Conservation (phyloP, 2,113 vertebrate species). For the Nycticebus coucang region DNA sequence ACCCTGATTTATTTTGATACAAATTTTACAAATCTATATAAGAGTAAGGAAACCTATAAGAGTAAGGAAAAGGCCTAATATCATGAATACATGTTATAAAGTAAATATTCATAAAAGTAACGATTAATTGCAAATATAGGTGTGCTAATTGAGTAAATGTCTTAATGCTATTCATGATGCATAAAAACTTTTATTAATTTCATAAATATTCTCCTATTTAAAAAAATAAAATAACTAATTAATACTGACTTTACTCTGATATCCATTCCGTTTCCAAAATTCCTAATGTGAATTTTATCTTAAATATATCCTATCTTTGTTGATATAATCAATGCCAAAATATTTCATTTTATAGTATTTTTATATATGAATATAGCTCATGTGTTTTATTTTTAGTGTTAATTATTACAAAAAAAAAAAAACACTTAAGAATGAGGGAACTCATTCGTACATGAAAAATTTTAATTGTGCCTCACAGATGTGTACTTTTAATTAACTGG, state of each 20-base stretch:
- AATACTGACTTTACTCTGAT: background rate
- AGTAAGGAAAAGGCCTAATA: background rate
- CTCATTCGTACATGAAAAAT: constrained; percentile 78
- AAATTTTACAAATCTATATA: background rate
- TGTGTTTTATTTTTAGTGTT: constrained; percentile 53
- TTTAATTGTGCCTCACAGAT: constrained; percentile 86
- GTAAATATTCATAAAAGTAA: background rate
- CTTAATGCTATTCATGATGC: background rate
- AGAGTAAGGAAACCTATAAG: background rate
- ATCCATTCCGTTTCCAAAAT: background rate
- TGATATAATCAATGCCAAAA: background rate
- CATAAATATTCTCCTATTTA: background rate
- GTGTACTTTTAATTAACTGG: constrained; percentile 86
- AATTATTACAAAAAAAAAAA: constrained; percentile 70
- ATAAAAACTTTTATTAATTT: background rate
- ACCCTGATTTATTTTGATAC: background rate
- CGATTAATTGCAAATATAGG: background rate
- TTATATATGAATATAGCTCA: background rate
- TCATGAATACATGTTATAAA: background rate
- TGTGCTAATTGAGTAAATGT: background rate
- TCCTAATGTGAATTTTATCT: background rate
- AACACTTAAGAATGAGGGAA: constrained; percentile 74
- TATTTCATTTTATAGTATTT: constrained; percentile 30
- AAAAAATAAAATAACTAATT: background rate
- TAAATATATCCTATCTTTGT: background rate